Evolutionary conservation across 2,888 invertebrate genomes (phyloP).

Genomic region (Eupithecia exiguata): DNA sequence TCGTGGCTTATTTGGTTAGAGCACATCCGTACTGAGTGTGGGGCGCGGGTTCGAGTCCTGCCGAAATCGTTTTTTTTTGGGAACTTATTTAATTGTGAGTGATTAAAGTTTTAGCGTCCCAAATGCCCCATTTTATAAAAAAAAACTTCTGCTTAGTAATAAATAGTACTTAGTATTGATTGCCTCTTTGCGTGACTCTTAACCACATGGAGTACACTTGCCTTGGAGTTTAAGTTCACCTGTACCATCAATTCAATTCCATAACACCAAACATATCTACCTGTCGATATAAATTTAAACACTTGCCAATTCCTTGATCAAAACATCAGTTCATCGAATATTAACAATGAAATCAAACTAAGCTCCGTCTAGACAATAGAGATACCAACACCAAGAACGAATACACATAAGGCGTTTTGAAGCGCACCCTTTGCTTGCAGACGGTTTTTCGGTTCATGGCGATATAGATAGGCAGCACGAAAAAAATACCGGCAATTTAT

Average conservation of each 20-base stretch:
- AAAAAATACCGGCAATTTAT: no score
- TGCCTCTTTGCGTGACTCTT: not conserved
- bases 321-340: constrained; percentile 26
- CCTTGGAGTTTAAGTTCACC: not conserved
- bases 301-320: constrained; percentile 16
- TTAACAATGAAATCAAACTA: constrained; percentile 44
- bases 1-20: no score
- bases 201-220: not conserved
- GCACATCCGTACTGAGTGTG: no score
- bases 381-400: constrained; percentile 37
- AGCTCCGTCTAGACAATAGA: constrained; percentile 51
- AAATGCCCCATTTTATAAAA: no score
- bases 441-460: no score
- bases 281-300: not conserved
- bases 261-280: not conserved
- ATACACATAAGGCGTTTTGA: not conserved
- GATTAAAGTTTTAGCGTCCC: no score
- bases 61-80: no score
- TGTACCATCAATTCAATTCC: not conserved
- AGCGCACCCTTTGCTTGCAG: not conserved
- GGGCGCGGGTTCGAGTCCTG: no score
- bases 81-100: no score
- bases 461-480: no score
- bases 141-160: no score
- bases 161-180: not conserved